Base-by-base conservation (phyloP, 2,888 invertebrate species). In the Hermaeophaga mercurialis region DNA sequence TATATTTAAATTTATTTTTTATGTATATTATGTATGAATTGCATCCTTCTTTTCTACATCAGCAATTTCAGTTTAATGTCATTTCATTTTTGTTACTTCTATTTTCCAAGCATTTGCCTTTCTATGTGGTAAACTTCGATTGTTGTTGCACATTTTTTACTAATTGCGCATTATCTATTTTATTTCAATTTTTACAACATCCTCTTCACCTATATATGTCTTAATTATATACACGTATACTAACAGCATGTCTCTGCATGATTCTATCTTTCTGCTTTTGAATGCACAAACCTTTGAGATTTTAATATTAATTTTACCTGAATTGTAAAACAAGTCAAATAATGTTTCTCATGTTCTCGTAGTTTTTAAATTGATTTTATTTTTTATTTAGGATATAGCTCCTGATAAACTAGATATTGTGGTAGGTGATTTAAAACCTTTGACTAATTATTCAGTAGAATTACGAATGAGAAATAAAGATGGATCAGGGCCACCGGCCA, bases 391-490 rank as follows among this genome's bases (percentile, higher is more conserved):
- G 91, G 90, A 91, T 70, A 87, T 91, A 76, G 85, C 88, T 61
- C 86, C 87, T 2, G 86, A 87, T 66, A 84, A 81, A 1, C 77
- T 84, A 54, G 88, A 87, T 76, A 90, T 90, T 76, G 88, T 90
- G 83, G 88, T 90, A 67, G 87, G 86, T 79, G 87, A 89, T 72
- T 79, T 94, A 61, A 78, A 82, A 46, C 85, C 91, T 0, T 82
- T 84, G 17, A 83, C 84, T 15, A 88, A 87, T 69, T 94, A 93
- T 72, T 85, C 85, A 4, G 82, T 94, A n/a, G 85, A 87, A 9
- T 83, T 94, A 15, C 84, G 87, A 1, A 91, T 92, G 87, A 81
- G 88, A 62, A 94, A 94, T 72, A 84, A 84, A 1, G 84, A 86
- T 22, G 94, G 94, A 1, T 86, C 88, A 67, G 92, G 94, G 1